Conservation (phyloP, 2,797 vertebrate species). For the Gymnothorax reevesii region DNA sequence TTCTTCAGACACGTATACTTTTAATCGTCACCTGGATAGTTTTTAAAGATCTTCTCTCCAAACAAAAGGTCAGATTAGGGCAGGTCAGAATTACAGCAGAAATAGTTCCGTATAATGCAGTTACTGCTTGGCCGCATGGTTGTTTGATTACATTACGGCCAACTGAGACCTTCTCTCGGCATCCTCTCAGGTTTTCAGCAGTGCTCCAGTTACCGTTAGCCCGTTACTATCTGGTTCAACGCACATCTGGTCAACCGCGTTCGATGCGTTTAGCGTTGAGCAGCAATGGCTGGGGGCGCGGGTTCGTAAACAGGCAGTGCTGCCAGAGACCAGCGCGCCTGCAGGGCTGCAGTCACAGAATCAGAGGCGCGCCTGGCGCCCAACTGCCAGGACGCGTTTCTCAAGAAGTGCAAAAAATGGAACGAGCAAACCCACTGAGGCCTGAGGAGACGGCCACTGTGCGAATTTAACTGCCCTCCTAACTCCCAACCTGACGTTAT, state of each 20-base stretch:
- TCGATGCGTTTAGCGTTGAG: constrained; percentile 34
- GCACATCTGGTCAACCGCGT: constrained; percentile 35
- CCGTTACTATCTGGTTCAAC: constrained; percentile 28
- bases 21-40: neutral
- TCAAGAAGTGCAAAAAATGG: neutral
- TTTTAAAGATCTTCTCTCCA: neutral
- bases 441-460: neutral
- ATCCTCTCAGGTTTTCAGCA: neutral
- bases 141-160: neutral
- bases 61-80: neutral
- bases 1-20: neutral
- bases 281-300: constrained; percentile 24
- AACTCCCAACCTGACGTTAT: neutral
- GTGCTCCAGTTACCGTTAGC: constrained; percentile 14
- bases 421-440: neutral
- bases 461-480: neutral
- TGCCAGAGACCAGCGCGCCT: constrained; percentile 2
- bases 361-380: neutral
- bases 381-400: constrained; percentile 6
- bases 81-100: neutral
- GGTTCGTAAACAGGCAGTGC: constrained; percentile 16
- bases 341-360: constrained; percentile 11
- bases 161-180: neutral
- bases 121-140: neutral
- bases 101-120: neutral